These are phyloP conservation scores for Acanthurus tractus DNA, from an alignment of 2,797 vertebrate species.

Conservation along the genomic window DNA sequence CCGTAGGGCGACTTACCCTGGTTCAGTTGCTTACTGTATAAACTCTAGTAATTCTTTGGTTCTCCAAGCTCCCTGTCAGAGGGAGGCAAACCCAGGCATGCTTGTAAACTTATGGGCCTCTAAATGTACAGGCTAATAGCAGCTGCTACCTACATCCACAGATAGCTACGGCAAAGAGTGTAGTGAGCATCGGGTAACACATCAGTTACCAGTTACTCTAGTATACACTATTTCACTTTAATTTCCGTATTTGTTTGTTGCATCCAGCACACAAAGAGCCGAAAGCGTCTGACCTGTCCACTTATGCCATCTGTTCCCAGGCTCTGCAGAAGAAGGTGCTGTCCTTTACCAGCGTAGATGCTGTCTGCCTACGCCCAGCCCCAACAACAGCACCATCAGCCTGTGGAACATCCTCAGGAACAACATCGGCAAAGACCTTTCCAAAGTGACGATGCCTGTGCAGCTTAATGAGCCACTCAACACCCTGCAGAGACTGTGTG, in stretches of 20 bases:
- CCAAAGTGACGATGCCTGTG: slow-evolving; percentile 98
- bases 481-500: slow-evolving; percentile 94
- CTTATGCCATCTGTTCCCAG: slow-evolving; percentile 35
- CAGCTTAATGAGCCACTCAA: slow-evolving; percentile 96
- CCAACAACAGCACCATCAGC: slow-evolving; percentile 92
- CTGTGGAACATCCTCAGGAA: slow-evolving; percentile 98
- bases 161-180: no score
- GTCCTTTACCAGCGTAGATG: slow-evolving; percentile 75
- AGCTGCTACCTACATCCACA: no score
- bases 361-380: slow-evolving; percentile 89
- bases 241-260: slow-evolving; percentile 5
- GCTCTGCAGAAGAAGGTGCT: slow-evolving; percentile 66
- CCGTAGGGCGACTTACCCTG: no score
- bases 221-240: no score
- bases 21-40: no score
- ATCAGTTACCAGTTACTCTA: no score
- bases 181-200: no score
- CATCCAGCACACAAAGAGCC: not conserved
- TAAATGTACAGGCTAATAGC: no score
- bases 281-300: not conserved
- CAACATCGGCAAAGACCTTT: slow-evolving; percentile 98
- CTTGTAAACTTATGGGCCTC: no score
- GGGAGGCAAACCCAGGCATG: no score
- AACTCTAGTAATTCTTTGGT: no score
- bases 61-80: no score